Evolutionary conservation across 2,797 vertebrate genomes (phyloP), one percentile per base, ranked within the genome.

Genomic region (Lacerta viridis): DNA sequence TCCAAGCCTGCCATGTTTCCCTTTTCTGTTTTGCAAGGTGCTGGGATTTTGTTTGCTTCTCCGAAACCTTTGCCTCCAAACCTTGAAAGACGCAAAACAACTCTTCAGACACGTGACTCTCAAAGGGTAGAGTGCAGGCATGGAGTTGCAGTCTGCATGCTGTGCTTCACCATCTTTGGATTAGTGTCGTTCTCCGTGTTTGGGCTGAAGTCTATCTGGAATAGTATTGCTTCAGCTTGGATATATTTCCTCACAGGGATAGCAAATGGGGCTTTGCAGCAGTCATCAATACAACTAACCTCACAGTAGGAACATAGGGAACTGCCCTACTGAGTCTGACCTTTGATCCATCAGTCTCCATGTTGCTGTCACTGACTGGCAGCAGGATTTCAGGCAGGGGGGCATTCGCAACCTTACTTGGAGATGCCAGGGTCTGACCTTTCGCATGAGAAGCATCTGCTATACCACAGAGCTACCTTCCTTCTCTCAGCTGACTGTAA

Each of bases 31-130:
- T 84, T 11, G 61, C 61, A 71, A 55, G 41, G 74, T 83, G 0
- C 46, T 5, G 81, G 79, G 92, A 78, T 89, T 85, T 78, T 50
- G 39, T 36, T 71, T 17, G 80, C 77, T 90, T 90, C 55, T 89
- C 8, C 83, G 85, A 92, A 84, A 78, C 7, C 50, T 77, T 71
- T 6, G 88, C 76, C 64, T 91, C 75, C 84, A 41, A 55, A 85
- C 61, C 79, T 64, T 15, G 27, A 82, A 78, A 25, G 4, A 84
- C 13, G 80, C 72, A 75, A 15, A 71, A 43, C 64, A 78, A 84
- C 90, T 93, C 75, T 50, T 8, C 1, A 61, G 46, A 82, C 76
- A 86, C 61, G 76, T 41, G 13, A 55, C 5, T 46, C 2, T 8
- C 72, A 80, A 75, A 91, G 13, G 77, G 66, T 71, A 41, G 27